Conservation (phyloP, 2,113 vertebrate species). For the Barbus barbus region DNA sequence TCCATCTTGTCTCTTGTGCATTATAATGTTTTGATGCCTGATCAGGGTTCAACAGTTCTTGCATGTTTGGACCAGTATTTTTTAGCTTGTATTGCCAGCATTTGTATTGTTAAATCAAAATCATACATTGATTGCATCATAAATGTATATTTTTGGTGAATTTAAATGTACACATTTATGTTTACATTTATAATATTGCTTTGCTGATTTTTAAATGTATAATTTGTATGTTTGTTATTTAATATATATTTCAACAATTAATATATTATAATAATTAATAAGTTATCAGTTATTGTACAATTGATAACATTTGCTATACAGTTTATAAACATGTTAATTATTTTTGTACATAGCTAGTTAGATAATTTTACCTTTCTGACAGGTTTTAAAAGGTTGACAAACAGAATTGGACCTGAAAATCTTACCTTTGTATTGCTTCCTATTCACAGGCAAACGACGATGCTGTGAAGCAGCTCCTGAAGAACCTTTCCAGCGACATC, state of each 20-base stretch:
- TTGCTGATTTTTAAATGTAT: background rate
- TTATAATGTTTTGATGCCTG: background rate
- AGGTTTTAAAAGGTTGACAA: background rate
- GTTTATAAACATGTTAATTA: background rate
- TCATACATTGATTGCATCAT: too few species aligned
- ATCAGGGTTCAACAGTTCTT: background rate
- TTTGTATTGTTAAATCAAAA: too few species aligned
- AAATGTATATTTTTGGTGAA: too few species aligned
- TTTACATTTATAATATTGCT: background rate
- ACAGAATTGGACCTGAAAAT: background rate
- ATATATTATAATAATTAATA: background rate
- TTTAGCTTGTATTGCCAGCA: background rate
- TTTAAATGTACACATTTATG: background rate
- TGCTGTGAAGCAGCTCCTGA: constrained; percentile 80
- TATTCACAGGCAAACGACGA: constrained; percentile 79
- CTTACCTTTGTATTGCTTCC: background rate
- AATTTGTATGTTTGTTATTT: background rate
- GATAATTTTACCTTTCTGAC: background rate
- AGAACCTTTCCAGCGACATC: constrained; percentile 80
- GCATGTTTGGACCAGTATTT: background rate
- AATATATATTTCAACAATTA: background rate
- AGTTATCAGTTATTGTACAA: background rate
- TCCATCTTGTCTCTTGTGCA: background rate
- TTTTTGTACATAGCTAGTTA: background rate
- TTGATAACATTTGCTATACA: background rate